Evolutionary conservation across 2,113 vertebrate species (phyloP), one percentile per base, ranked within the genome.

Genomic region (Dermatemys mawii): DNA sequence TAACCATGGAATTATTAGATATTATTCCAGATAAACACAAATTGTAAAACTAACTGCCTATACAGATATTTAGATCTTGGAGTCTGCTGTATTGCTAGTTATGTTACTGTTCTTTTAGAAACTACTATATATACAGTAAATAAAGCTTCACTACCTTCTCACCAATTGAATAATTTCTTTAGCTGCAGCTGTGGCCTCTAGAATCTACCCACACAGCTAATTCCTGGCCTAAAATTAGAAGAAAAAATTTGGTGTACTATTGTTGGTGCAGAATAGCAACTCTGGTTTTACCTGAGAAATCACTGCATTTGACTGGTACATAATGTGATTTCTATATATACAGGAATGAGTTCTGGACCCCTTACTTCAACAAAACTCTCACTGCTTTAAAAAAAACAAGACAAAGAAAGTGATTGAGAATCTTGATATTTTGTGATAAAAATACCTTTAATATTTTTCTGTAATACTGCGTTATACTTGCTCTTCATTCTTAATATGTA

Each of bases 1-100:
- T 32, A 84, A 10, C 76, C 38, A 86, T 0, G 79, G 84, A 94
- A n/a, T n/a, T n/a, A n/a, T n/a, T n/a, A n/a, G n/a, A n/a, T n/a
- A n/a, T n/a, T n/a, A n/a, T n/a, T n/a, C n/a, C n/a, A n/a, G n/a
- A n/a, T n/a, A n/a, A n/a, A n/a, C n/a, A n/a, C n/a, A n/a, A n/a
- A n/a, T n/a, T n/a, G n/a, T n/a, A n/a, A n/a, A n/a, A n/a, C n/a
- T n/a, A n/a, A n/a, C 81, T 49, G 6, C 78, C 41, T 83, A 93
- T 19, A 41, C 49, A 84, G 90, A 22, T 81, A 92, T 86, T 78
- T 76, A 90, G 35, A 85, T 89, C 81, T 87, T 87, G 78, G 87
- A 90, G 89, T 54, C 53, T 84, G 89, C 41, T 84, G 22, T 17
- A 94, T 35, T 27, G 19, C 54, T 80, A 81, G 55, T 85, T 57